Evolutionary conservation across 2,888 invertebrate genomes (phyloP).

Genomic region (Trissonchulus sp.): DNA sequence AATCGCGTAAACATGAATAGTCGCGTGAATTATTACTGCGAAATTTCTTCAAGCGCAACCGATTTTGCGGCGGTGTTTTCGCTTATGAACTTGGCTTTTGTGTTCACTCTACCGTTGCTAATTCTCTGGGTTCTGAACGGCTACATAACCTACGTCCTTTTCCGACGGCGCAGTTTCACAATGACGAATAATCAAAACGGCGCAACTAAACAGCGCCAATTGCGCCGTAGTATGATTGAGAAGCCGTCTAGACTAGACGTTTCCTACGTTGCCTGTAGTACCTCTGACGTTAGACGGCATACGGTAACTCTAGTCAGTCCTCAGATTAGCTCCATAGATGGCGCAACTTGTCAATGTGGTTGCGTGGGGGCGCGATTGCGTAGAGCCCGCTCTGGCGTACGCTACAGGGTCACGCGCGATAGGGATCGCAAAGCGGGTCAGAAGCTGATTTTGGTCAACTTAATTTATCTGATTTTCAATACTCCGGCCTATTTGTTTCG

Average conservation of each 20-base stretch:
- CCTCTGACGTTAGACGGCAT: not conserved
- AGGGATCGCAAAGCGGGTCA: not conserved
- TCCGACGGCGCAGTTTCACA: not conserved
- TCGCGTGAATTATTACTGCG: not conserved
- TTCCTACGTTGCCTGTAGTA: not conserved
- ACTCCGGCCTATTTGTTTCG: not conserved
- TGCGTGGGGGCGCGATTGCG: not conserved
- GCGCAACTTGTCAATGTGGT: too few species aligned
- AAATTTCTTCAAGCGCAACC: not conserved
- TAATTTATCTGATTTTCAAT: not conserved
- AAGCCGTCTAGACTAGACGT: not conserved
- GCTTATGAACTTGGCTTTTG: not conserved
- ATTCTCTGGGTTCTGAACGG: not conserved
- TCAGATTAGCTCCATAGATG: not conserved
- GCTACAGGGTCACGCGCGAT: too few species aligned
- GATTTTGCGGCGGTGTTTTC: not conserved
- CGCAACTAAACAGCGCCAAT: not conserved
- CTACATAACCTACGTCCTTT: not conserved
- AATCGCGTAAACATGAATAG: not conserved
- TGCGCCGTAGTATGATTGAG: not conserved
- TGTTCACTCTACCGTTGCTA: not conserved
- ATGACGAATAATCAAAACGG: not conserved
- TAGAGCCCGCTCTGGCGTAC: not conserved
- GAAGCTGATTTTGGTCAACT: not conserved
- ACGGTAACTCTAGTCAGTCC: not conserved